Percentiles rank a stretch among this genome's conserved stretches.
Evolutionary conservation across 92 coral and sea anemone genomes (phyloP).

Genomic region (Micromussa lordhowensis): DNA sequence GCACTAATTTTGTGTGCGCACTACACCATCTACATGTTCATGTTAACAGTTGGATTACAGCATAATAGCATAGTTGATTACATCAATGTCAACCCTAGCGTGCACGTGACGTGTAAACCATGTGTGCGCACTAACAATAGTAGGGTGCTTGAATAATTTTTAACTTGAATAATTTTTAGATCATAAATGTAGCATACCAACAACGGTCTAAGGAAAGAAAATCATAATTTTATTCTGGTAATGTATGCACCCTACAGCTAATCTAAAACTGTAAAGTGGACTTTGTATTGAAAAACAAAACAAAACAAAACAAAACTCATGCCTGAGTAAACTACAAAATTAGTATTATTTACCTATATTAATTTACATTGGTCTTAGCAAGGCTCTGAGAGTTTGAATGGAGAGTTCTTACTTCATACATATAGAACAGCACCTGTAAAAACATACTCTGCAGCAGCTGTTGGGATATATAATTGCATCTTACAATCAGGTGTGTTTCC

Average conservation of each 20-base stretch:
- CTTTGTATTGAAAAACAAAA: neutral
- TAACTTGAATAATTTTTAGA: too few relatives aligned
- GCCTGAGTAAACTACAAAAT: neutral
- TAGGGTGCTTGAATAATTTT: too few relatives aligned
- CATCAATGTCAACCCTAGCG: too few relatives aligned
- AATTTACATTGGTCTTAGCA: neutral
- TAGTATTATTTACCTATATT: neutral
- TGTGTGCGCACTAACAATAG: too few relatives aligned
- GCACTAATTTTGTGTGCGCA: too few relatives aligned
- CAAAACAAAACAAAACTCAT: neutral
- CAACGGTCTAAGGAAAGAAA: neutral
- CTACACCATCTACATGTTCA: too few relatives aligned
- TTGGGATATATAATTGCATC: neutral
- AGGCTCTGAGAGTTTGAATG: conserved; percentile 1
- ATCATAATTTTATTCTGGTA: conserved; percentile 8
- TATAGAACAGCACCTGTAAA: neutral
- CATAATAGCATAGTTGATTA: too few relatives aligned
- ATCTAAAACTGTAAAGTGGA: neutral
- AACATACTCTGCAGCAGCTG: neutral
- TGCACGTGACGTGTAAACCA: too few relatives aligned
- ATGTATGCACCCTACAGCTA: neutral
- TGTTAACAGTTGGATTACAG: too few relatives aligned
- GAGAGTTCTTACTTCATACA: neutral
- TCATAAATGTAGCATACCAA: neutral
- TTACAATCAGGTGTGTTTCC: neutral